Evolutionary conservation across 2,113 vertebrate genomes (phyloP), one percentile per base, ranked within the genome.

Genomic region (Noturus placidus): DNA sequence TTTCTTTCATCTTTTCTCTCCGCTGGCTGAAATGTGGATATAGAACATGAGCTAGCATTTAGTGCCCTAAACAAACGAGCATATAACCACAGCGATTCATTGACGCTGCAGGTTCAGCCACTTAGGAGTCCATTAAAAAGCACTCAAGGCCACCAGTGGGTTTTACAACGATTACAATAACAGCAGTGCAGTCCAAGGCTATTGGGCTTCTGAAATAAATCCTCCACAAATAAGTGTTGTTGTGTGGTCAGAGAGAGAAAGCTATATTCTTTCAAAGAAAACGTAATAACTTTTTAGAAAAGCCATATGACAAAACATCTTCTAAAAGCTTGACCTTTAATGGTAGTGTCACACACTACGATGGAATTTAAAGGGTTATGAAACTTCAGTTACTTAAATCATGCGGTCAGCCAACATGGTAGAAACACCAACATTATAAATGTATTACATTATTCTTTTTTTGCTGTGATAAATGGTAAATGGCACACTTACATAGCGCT

Each of bases 101-200:
- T 87, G 88, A 84, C 17, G 69, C 84, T 86, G 83, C 88, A 46
- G 83, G 52, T 25, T 72, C 38, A 72, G 63, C 56, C 83, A 86
- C 89, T 89, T 90, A 89, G 85, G 86, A 90, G 86, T 89, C 88
- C 88, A 90, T 90, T 91, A 89, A 90, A 91, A 91, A 89, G 86
- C 86, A 90, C 89, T 90, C 89, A 88, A 61, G 54, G 59, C 74
- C 65, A 30, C 80, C 82, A 87, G 86, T 89, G 88, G 85, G 65
- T 87, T 90, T 89, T 86, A 86, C 88, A 87, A 90, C 81, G 85
- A 91, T 89, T 86, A 88, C 89, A 88, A 87, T 91, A 88, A 86
- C 74, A 80, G 84, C 56, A 65, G 56, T 25, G 81, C 86, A 65
- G 69, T n/a, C 33, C 70, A 84, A 80, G 86, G 74, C 61, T 67